Evolutionary conservation across 1,140 invertebrate genomes (phyloP), one percentile per base, ranked within the genome.

Genomic region (Bombus terrestris): DNA sequence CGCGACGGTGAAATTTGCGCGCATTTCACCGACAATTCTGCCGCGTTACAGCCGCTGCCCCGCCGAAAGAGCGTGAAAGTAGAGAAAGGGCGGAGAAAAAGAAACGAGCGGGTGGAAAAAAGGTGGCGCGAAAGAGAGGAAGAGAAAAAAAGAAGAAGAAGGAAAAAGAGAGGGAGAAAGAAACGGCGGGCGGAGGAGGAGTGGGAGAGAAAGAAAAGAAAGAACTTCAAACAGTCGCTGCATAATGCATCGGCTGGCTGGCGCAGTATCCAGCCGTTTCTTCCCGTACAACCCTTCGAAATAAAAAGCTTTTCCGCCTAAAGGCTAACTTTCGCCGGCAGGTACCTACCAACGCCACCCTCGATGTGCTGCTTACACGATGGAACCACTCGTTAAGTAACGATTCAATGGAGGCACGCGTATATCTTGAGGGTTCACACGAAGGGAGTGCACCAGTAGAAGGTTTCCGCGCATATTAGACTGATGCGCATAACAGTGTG

Each of bases 221-320:
- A 86, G 86, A 87, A 92, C 91, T 92, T 92, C 90, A 92, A 92
- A 92, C 90, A 86, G 89, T 79, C 86, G 87, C 81, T 91, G 91
- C 92, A 92, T 92, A 92, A 92, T 92, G 92, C 90, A 91, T 88
- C 87, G 83, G 83, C 76, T 81, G 78, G 78, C 78, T 86, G 87
- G 68, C 81, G 77, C 66, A 39, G 79, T 85, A 80, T 85, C 57
- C 79, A 74, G 41, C 69, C 81, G 87, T 84, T 85, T 83, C 87
- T 83, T 89, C 83, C 80, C 83, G 81, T 79, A 39, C 73, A 85
- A 77, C 88, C 83, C 83, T 79, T 89, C 83, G 80, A 80, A 89
- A 89, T 86, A 91, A 90, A 92, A 92, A 89, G 89, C 90, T 92
- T 87, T 91, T 80, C 81, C 73, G 57, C 76, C 86, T 85, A 76